Conservation (phyloP, 2,888 invertebrate species). For the Brachycybe producta region DNA sequence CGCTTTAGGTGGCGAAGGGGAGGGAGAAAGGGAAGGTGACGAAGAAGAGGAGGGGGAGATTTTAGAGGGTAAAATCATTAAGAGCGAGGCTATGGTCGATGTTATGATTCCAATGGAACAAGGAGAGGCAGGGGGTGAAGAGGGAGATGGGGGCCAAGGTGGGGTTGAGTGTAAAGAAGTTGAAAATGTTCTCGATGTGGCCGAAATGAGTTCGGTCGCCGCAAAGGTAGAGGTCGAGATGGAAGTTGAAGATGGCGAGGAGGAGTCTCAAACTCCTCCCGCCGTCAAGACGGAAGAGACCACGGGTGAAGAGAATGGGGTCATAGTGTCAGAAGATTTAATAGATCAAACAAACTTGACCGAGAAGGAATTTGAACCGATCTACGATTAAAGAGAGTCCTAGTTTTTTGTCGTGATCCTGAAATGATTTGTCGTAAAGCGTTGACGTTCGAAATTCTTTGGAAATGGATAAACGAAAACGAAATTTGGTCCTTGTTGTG, state of each 20-base stretch:
- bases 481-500: too few species aligned
- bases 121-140: slow-evolving; percentile 3
- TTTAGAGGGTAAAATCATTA: background rate
- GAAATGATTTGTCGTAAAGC: too few species aligned
- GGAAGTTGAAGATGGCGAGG: background rate
- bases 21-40: slow-evolving; percentile 16
- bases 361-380: slow-evolving; percentile 25
- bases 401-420: too few species aligned
- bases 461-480: too few species aligned
- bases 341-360: slow-evolving; percentile 13
- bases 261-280: background rate
- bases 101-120: too few species aligned
- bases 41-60: slow-evolving; percentile 18
- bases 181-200: background rate
- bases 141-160: background rate
- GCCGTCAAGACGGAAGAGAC: background rate
- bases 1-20: slow-evolving; percentile 20
- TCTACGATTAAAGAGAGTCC: slow-evolving; percentile 22
- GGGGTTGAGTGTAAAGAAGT: background rate
- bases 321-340: background rate
- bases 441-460: too few species aligned
- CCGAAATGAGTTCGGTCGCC: background rate
- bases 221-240: background rate
- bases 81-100: background rate
- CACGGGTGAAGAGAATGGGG: background rate